Conservation (phyloP, 2,797 vertebrate genomes). For the Eutrigla gurnardus region DNA sequence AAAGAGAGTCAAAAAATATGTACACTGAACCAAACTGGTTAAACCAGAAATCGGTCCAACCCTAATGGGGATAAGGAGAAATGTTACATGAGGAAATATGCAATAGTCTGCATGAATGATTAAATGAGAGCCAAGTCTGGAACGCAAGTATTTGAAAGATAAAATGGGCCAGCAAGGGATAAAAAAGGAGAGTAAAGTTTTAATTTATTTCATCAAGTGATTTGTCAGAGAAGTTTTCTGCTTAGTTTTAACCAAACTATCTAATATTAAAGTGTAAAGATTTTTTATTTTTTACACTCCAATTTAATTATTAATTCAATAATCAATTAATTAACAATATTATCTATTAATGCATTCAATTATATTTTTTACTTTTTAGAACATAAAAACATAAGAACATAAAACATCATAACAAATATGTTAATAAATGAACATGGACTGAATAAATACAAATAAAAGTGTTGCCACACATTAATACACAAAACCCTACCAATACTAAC, state of each 20-base stretch:
- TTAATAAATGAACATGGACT: not conserved
- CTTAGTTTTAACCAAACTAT: not conserved
- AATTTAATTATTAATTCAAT: not conserved
- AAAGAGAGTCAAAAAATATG: too few species aligned
- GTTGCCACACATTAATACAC: not conserved
- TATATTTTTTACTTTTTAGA: not conserved
- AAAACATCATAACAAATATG: not conserved
- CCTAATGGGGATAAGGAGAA: not conserved
- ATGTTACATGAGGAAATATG: not conserved
- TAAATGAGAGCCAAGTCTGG: not conserved
- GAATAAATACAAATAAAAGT: not conserved
- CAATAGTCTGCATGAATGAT: not conserved
- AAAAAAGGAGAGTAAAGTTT: not conserved
- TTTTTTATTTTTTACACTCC: not conserved
- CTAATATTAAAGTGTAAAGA: not conserved
- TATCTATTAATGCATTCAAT: not conserved
- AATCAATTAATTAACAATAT: not conserved
- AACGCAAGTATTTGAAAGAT: not conserved
- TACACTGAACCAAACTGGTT: too few species aligned
- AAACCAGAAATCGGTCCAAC: too few species aligned
- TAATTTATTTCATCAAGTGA: not conserved
- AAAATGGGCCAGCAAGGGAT: not conserved
- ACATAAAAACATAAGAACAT: too few species aligned
- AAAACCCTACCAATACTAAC: not conserved
- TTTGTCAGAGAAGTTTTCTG: not conserved